Conservation (phyloP, 2,113 vertebrate genomes). For the Procavia capensis region DNA sequence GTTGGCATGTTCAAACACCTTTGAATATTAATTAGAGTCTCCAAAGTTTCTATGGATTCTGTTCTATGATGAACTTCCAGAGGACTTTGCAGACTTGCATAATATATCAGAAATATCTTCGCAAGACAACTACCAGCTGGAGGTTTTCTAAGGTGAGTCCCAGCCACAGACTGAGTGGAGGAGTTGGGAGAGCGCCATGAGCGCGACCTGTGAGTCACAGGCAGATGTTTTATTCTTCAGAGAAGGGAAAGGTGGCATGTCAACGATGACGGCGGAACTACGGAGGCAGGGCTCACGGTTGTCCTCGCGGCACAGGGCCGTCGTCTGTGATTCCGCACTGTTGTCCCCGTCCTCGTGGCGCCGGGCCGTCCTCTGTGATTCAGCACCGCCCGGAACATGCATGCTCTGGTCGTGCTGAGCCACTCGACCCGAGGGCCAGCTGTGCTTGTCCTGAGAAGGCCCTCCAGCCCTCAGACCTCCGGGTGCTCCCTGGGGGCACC, state of each 20-base stretch:
- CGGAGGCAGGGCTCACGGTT: background rate
- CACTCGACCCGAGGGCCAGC: background rate
- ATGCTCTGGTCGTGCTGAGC: background rate
- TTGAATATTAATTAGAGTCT: slow-evolving; percentile 85
- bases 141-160: slow-evolving; percentile 70
- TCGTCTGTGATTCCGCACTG: background rate
- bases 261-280: background rate
- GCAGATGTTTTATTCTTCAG: background rate
- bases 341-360: background rate
- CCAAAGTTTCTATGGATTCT: slow-evolving; percentile 81
- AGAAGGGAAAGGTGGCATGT: background rate
- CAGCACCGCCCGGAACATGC: background rate
- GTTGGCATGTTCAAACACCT: slow-evolving; percentile 78
- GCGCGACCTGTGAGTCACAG: background rate
- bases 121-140: slow-evolving; percentile 57
- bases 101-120: slow-evolving; percentile 55
- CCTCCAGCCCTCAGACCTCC: background rate
- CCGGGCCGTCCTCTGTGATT: background rate
- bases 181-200: background rate
- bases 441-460: background rate
- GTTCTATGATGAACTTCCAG: slow-evolving; percentile 61
- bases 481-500: background rate
- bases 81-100: slow-evolving; percentile 78
- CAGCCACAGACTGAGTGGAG: slow-evolving; percentile 25
- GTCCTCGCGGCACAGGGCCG: background rate